Percentiles rank a stretch among this genome's conserved stretches.
phyloP scores from a whole-genome alignment of 2,888 invertebrate species.

The Galerucella calmariensis region DNA sequence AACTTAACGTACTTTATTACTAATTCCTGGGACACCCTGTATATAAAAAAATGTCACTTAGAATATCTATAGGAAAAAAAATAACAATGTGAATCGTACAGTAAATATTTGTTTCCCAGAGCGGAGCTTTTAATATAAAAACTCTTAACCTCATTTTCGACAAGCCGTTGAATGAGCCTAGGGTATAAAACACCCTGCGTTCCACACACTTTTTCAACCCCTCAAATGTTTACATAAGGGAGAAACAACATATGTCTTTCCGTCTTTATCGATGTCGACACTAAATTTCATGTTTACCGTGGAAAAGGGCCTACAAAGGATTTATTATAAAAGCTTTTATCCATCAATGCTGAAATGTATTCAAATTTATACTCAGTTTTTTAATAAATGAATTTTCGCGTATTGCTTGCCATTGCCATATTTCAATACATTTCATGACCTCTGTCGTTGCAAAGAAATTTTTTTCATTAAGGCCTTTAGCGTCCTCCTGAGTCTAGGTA shows the following conservation, averaged over 20 bases:
- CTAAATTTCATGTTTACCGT: background rate
- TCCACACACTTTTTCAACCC: background rate
- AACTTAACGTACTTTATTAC: too few relatives aligned
- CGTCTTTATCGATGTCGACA: background rate
- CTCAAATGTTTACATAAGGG: background rate
- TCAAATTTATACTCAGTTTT: background rate
- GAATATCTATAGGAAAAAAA: too few relatives aligned
- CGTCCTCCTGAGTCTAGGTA: too few relatives aligned
- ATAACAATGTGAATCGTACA: too few relatives aligned
- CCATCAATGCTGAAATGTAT: background rate
- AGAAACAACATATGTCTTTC: background rate
- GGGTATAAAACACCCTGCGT: background rate
- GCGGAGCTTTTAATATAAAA: too few relatives aligned
- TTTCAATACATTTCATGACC: too few relatives aligned
- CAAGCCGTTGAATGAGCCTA: background rate
- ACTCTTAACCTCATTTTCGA: background rate
- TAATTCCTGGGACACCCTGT: too few relatives aligned
- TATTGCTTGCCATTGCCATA: too few relatives aligned
- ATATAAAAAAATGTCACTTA: too few relatives aligned
- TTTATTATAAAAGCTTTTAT: constrained; percentile 5
- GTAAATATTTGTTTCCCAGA: too few relatives aligned
- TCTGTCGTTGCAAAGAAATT: too few relatives aligned
- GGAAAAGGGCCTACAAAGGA: background rate
- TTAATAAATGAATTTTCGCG: background rate
- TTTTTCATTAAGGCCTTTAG: too few relatives aligned